Evolutionary conservation across 2,797 vertebrate species (phyloP), one percentile per base, ranked within the genome.

Genomic region (Crocidura indochinensis): DNA sequence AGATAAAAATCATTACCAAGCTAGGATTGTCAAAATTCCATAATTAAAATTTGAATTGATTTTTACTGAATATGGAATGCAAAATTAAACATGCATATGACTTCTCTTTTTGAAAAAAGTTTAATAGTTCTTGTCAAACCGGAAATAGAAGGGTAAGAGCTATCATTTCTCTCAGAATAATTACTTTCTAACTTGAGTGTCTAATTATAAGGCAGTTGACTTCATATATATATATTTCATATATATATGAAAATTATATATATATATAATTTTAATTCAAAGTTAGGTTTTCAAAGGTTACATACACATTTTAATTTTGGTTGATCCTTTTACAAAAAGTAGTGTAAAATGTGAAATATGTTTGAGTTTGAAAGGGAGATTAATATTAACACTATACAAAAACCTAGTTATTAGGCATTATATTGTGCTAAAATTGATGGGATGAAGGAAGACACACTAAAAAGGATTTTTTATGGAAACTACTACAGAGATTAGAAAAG

Each of bases 241-340:
- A n/a, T n/a, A n/a, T n/a, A n/a, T n/a, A n/a, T n/a, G n/a, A n/a
- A n/a, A n/a, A n/a, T n/a, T n/a, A n/a, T n/a, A 38, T 38, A 38
- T 76, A 11, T 38, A 64, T 47, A 22, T 72, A 31, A 46, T 84
- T 88, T 88, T 87, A 51, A 80, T 88, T 29, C 88, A 24, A 84
- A 91, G 64, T 75, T 6, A 44, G 15, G 60, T 47, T 86, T 69
- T 88, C 81, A 62, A 29, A 88, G 65, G 29, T 81, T 68, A 38
- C 5, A 38, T 38, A 38, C 38, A 64, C 26, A 76, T 85, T 95
- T 96, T 92, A 96, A 84, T 27, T 85, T 78, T 76, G 53, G 22
- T 67, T 93, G 51, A 76, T 81, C 6, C 27, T 26, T 64, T 75
- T 92, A 77, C 44, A 94, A 82, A 90, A 92, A 72, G 75, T 79